These are phyloP conservation scores for Orchesella cincta DNA, from an alignment of 1,140 invertebrate genomes.

Conservation along the genomic window DNA sequence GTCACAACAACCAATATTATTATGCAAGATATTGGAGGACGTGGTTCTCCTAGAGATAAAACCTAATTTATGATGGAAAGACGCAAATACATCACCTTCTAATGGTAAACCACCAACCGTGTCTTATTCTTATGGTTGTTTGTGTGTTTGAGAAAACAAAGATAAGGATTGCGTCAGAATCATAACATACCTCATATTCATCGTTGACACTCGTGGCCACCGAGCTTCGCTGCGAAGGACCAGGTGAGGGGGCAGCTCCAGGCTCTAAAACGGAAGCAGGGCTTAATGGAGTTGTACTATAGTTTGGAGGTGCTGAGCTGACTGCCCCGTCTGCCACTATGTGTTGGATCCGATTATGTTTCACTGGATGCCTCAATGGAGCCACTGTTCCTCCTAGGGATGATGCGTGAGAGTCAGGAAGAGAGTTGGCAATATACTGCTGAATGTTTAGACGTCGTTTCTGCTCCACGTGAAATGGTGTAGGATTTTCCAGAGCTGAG, in stretches of 20 bases:
- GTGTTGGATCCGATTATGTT: slow-evolving; percentile 13
- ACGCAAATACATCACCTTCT: too few relatives aligned
- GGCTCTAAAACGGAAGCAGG: slow-evolving; percentile 19
- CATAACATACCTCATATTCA: slow-evolving; percentile 38
- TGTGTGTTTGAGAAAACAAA: too few relatives aligned
- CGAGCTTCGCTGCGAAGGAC: slow-evolving; percentile 33
- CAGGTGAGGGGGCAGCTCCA: slow-evolving; percentile 33
- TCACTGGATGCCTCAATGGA: not conserved
- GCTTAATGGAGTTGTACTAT: slow-evolving; percentile 31
- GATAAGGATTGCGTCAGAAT: too few relatives aligned
- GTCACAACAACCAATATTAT: too few relatives aligned
- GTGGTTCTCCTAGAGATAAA: too few relatives aligned
- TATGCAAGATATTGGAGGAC: too few relatives aligned
- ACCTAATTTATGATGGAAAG: too few relatives aligned
- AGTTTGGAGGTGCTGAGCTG: slow-evolving; percentile 37
- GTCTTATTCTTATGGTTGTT: too few relatives aligned
- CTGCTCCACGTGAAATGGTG: slow-evolving; percentile 85
- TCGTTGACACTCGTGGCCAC: slow-evolving; percentile 38
- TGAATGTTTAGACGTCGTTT: slow-evolving; percentile 53
- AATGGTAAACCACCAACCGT: too few relatives aligned
- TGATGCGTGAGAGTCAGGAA: not conserved
- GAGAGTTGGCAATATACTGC: slow-evolving; percentile 18
- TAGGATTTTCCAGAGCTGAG: slow-evolving; percentile 85
- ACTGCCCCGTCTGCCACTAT: not conserved
- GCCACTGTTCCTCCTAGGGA: slow-evolving; percentile 1